phyloP scores from a whole-genome alignment of 1,140 invertebrate genomes.

The Scylla paramamosain region DNA sequence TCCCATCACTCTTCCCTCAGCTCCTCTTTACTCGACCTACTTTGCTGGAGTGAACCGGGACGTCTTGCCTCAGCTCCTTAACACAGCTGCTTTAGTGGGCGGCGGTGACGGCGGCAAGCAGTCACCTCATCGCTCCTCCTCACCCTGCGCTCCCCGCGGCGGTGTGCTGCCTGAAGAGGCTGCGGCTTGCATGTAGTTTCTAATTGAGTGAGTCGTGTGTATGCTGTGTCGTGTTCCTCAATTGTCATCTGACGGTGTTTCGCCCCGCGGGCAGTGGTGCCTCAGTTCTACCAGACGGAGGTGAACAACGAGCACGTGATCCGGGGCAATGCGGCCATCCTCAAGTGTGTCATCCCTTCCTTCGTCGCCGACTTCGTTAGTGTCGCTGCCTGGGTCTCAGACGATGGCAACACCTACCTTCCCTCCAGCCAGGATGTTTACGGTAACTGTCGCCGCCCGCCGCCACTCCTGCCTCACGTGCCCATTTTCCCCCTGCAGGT shows the following conservation, averaged over 20 bases:
- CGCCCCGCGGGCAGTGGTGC: conserved; percentile 85
- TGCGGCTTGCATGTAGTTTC: too few relatives aligned
- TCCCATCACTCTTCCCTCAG: neutral
- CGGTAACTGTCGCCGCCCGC: neutral
- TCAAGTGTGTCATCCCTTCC: conserved; percentile 93
- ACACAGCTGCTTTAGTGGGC: too few relatives aligned
- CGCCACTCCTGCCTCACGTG: neutral
- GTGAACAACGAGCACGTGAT: conserved; percentile 93
- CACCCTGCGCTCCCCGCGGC: too few relatives aligned
- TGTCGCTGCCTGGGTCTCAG: conserved; percentile 90
- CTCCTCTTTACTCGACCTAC: neutral
- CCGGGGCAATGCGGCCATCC: conserved; percentile 90
- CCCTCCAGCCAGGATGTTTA: conserved; percentile 44
- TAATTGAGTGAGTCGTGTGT: too few relatives aligned
- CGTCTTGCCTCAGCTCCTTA: too few relatives aligned
- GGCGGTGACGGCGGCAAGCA: too few relatives aligned
- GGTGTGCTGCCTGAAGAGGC: too few relatives aligned
- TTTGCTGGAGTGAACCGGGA: too few relatives aligned
- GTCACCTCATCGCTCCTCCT: too few relatives aligned
- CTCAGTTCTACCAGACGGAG: conserved; percentile 89
- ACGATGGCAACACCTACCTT: conserved; percentile 80
- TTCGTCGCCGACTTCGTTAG: conserved; percentile 93
- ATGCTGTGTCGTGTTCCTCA: too few relatives aligned
- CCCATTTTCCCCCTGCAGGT: neutral
- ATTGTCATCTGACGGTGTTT: too few relatives aligned